Percentiles rank a stretch among this genome's conserved stretches.
phyloP scores from a whole-genome alignment of 2,113 vertebrate genomes.

The Caloenas nicobarica region DNA sequence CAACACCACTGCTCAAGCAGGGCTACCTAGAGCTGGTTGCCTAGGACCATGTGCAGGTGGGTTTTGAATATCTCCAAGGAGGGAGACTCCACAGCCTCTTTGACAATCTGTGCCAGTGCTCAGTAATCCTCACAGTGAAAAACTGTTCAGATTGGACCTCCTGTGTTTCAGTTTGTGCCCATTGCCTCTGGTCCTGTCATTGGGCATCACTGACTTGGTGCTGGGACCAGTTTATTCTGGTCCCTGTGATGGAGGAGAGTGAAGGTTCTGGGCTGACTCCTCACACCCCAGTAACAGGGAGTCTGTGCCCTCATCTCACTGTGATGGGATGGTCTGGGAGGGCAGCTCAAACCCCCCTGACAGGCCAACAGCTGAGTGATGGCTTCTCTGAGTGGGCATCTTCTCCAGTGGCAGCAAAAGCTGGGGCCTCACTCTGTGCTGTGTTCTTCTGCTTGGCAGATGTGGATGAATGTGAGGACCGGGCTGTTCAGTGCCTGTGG shows the following conservation, averaged over 20 bases:
- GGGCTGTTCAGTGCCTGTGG: slow-evolving; percentile 62
- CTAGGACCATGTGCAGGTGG: no score
- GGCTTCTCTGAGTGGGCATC: neutral
- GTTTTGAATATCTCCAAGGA: no score
- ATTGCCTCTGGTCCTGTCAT: neutral
- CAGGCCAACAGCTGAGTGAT: neutral
- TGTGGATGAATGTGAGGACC: slow-evolving; percentile 77
- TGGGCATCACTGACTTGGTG: neutral
- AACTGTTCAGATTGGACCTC: neutral
- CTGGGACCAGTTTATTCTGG: neutral
- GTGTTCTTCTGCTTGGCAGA: slow-evolving; percentile 67
- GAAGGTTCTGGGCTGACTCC: neutral
- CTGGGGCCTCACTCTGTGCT: neutral
- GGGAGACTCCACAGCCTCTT: no score
- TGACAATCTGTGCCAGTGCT: neutral
- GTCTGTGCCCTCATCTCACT: neutral
- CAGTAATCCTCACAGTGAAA: neutral
- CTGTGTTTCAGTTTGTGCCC: neutral
- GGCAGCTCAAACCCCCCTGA: neutral
- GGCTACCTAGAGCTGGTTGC: no score
- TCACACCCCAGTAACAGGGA: neutral
- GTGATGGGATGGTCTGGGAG: neutral
- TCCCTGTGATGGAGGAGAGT: neutral
- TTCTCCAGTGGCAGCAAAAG: neutral
- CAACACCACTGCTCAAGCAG: no score